Conservation (phyloP, 2,797 vertebrate genomes). For the Momotus momota region DNA sequence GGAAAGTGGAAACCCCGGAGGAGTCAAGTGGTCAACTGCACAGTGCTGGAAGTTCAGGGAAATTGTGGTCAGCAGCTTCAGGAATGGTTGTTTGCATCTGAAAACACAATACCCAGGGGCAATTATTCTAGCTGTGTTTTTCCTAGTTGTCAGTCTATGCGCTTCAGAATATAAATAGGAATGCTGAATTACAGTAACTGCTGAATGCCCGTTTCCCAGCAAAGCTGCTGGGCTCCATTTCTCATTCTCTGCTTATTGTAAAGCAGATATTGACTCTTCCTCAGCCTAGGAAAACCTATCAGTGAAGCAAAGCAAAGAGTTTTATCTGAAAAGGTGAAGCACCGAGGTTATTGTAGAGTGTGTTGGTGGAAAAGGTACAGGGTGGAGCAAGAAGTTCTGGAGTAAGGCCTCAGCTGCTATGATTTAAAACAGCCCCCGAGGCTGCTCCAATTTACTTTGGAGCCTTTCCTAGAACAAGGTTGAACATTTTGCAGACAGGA, state of each 20-base stretch:
- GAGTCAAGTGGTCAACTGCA: neutral
- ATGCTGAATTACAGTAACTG: neutral
- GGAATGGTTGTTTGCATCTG: neutral
- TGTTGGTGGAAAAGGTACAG: neutral
- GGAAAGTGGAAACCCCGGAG: neutral
- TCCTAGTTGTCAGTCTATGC: neutral
- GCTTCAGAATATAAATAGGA: neutral
- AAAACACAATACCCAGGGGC: slow-evolving; percentile 28
- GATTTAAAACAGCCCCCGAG: slow-evolving; percentile 56
- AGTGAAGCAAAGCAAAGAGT: neutral
- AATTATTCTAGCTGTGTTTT: slow-evolving; percentile 39
- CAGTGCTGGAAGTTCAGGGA: neutral
- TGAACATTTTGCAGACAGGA: slow-evolving; percentile 40
- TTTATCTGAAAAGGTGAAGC: neutral
- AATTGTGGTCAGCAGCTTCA: neutral
- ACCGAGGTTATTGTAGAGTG: neutral
- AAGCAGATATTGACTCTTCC: neutral
- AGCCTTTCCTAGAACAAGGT: slow-evolving; percentile 59
- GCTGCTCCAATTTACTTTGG: slow-evolving; percentile 60
- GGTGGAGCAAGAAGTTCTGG: neutral
- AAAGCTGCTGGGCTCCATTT: neutral
- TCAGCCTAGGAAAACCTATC: neutral
- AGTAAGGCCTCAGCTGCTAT: slow-evolving; percentile 35
- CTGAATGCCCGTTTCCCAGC: neutral
- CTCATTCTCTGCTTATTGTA: neutral